Base-by-base conservation (phyloP, 1,140 invertebrate genomes). In the Ectropis grisescens region DNA sequence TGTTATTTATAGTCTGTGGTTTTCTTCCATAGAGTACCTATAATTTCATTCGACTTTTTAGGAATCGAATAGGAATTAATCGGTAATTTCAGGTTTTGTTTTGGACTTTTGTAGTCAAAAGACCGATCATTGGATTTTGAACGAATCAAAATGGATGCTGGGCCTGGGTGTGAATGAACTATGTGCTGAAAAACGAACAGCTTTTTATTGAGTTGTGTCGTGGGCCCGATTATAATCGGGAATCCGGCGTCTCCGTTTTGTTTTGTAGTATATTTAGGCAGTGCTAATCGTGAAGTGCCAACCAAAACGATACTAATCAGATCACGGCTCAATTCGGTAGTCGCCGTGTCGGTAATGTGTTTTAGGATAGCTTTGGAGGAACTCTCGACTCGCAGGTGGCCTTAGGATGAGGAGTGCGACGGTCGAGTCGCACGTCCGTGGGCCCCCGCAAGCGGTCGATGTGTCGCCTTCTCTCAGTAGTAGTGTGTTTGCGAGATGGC, bases 81-180 rank as follows among this genome's bases (percentile, higher is more conserved):
- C n/a, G n/a, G n/a, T n/a, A n/a, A n/a, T n/a, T n/a, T n/a, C n/a
- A n/a, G n/a, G n/a, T n/a, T n/a, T 8, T 19, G 16, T 19, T 19
- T 19, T 19, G 16, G 3, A 19, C 8, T 19, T 8, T 62, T 70
- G 48, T 61, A 54, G 43, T 52, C 58, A 67, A 78, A 82, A 78
- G 75, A 81, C 67, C 69, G 69, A 82, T 70, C 67, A 50, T 76
- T 78, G 74, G 70, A 82, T 81, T 78, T 78, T 81, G 76, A 82
- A 82, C 76, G 80, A 82, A 82, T 81, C 80, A 82, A 82, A 82
- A 82, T 82, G 80, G 80, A 82, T 81, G 80, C 80, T 82, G 80
- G 76, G 76, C 76, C 80, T 81, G 80, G 80, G 80, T 82, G 80
- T 82, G 80, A 82, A 82, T 82, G 76, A 82, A 82, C 79, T 82